A percentile compares a stretch with the other conserved stretches of the same genome.
Evolutionary conservation across 1,140 invertebrate species (phyloP).

Genomic region (Drosophila novamexicana): DNA sequence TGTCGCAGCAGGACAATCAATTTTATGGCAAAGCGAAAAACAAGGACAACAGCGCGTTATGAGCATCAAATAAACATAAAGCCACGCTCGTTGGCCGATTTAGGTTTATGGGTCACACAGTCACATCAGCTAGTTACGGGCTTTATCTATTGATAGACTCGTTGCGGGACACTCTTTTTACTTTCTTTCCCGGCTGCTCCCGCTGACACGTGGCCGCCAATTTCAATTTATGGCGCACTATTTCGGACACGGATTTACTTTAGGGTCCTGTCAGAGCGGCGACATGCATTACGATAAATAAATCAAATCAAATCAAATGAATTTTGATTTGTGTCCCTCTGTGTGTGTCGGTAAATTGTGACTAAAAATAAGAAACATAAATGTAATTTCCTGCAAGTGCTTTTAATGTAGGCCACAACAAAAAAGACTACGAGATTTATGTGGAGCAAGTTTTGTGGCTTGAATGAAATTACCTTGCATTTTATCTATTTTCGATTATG

Average conservation of each 20-base stretch:
- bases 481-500: slow-evolving; percentile 22
- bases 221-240: slow-evolving; percentile 65
- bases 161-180: slow-evolving; percentile 20
- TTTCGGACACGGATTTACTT: slow-evolving; percentile 52
- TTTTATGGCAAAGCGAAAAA: slow-evolving; percentile 51
- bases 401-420: slow-evolving; percentile 17
- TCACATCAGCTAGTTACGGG: slow-evolving; percentile 48
- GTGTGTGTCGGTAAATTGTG: slow-evolving; percentile 48
- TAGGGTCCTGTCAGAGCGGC: slow-evolving; percentile 14
- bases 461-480: background rate
- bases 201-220: slow-evolving; percentile 34
- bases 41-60: slow-evolving; percentile 38
- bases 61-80: slow-evolving; percentile 66
- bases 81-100: slow-evolving; percentile 46
- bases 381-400: slow-evolving; percentile 59
- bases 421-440: slow-evolving; percentile 10
- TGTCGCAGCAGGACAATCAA: slow-evolving; percentile 52
- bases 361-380: slow-evolving; percentile 64
- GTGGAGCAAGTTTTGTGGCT: background rate
- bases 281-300: slow-evolving; percentile 48
- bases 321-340: slow-evolving; percentile 37
- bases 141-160: slow-evolving; percentile 35
- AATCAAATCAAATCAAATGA: slow-evolving; percentile 64
- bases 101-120: slow-evolving; percentile 59
- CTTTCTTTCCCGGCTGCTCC: background rate